phyloP scores from a whole-genome alignment of 2,113 vertebrate species.

The Chaetorhynchus papuensis region DNA sequence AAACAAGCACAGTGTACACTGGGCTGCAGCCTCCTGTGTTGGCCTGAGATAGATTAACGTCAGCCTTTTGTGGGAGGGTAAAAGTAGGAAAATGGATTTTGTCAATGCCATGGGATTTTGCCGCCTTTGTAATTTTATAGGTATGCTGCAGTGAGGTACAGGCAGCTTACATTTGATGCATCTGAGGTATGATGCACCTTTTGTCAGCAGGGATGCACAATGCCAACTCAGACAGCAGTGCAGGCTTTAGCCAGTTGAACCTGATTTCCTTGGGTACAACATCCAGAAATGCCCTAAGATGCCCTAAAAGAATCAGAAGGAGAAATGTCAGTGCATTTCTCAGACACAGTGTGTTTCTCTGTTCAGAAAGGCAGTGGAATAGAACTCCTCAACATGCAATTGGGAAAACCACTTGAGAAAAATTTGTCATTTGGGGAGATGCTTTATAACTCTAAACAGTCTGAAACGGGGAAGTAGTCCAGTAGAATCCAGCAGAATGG shows the following conservation, averaged over 20 bases:
- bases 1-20: neutral
- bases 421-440: neutral
- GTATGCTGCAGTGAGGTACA: neutral
- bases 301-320: neutral
- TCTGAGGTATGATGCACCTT: neutral
- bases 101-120: neutral
- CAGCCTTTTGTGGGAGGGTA: neutral
- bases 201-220: neutral
- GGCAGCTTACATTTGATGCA: neutral
- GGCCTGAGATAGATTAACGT: neutral
- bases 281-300: neutral
- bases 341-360: neutral
- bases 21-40: neutral
- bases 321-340: neutral
- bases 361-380: neutral
- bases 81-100: neutral
- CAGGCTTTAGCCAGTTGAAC: neutral
- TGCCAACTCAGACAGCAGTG: neutral
- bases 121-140: neutral
- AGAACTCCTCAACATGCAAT: neutral
- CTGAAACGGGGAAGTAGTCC: neutral
- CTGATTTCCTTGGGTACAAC: neutral
- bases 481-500: neutral
- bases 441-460: neutral
- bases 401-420: neutral